A percentile compares a stretch with the other conserved stretches of the same genome.
These are phyloP conservation scores for Leuciscus waleckii DNA, from an alignment of 2,797 vertebrate genomes.

Conservation along the genomic window DNA sequence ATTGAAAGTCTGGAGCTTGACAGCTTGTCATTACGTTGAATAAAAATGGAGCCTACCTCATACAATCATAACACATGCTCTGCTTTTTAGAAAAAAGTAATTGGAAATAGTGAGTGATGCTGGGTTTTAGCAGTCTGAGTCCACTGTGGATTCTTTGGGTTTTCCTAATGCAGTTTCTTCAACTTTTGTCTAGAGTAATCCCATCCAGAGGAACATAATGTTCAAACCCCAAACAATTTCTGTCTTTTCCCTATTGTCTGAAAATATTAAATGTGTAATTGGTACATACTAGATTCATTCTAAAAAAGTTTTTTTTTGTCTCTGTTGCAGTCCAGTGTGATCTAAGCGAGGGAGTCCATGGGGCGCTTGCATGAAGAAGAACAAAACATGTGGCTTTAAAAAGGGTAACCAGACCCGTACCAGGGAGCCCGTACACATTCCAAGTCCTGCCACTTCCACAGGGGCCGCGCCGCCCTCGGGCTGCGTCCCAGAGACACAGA, in stretches of 20 bases:
- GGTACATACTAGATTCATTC: background rate
- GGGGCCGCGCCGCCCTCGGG: slow-evolving; percentile 64
- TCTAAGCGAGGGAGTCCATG: slow-evolving; percentile 91
- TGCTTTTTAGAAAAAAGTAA: slow-evolving; percentile 36
- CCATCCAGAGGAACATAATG: slow-evolving; percentile 35
- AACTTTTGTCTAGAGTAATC: slow-evolving; percentile 44
- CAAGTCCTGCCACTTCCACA: slow-evolving; percentile 73
- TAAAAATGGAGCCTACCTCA: slow-evolving; percentile 59
- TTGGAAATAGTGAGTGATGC: slow-evolving; percentile 57
- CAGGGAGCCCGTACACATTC: slow-evolving; percentile 79
- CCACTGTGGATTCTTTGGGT: slow-evolving; percentile 32
- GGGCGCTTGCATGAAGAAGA: slow-evolving; percentile 92
- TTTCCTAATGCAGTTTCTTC: slow-evolving; percentile 43
- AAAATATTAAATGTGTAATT: slow-evolving; percentile 26
- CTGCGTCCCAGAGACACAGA: slow-evolving; percentile 85
- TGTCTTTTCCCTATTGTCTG: slow-evolving; percentile 18
- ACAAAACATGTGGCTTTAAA: slow-evolving; percentile 94
- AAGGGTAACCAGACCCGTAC: slow-evolving; percentile 88
- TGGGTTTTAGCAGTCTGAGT: slow-evolving; percentile 47
- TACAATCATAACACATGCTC: slow-evolving; percentile 59
- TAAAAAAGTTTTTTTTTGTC: slow-evolving; percentile 2
- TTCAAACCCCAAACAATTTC: slow-evolving; percentile 25
- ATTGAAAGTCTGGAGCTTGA: slow-evolving; percentile 61
- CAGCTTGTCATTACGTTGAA: slow-evolving; percentile 60
- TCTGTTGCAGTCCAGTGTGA: slow-evolving; percentile 85